These are phyloP conservation scores for Lepidurus couesii DNA, from an alignment of 1,140 invertebrate genomes.

Conservation along the genomic window DNA sequence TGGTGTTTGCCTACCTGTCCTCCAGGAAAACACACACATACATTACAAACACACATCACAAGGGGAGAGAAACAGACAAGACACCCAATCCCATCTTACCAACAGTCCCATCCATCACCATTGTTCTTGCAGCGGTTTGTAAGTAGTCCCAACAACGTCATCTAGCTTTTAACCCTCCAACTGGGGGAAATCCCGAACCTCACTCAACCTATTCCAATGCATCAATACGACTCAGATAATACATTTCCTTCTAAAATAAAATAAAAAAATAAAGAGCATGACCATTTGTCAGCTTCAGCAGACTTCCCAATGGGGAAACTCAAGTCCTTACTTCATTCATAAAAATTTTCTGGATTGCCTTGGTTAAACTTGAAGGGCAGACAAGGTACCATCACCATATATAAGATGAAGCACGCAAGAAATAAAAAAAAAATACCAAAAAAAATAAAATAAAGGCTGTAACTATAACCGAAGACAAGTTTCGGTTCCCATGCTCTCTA, in stretches of 20 bases:
- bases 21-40: conserved; percentile 6
- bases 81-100: not conserved
- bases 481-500: conserved; percentile 14
- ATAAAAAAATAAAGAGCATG: too few relatives aligned
- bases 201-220: not conserved
- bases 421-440: not conserved
- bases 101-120: conserved; percentile 18
- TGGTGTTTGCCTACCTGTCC: conserved; percentile 18
- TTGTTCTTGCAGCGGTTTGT: not conserved
- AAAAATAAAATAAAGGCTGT: not conserved
- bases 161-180: not conserved
- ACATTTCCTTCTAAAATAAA: too few relatives aligned
- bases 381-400: not conserved
- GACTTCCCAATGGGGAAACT: not conserved
- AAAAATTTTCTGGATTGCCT: conserved; percentile 14
- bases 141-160: conserved; percentile 10
- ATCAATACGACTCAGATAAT: not conserved
- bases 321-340: conserved; percentile 9
- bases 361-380: conserved; percentile 4
- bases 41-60: conserved; percentile 5
- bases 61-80: not conserved
- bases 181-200: not conserved
- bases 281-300: too few relatives aligned
- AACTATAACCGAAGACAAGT: conserved; percentile 16
- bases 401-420: not conserved